Base-by-base conservation (phyloP, 1,140 invertebrate species). In the Lucilia cuprina region DNA sequence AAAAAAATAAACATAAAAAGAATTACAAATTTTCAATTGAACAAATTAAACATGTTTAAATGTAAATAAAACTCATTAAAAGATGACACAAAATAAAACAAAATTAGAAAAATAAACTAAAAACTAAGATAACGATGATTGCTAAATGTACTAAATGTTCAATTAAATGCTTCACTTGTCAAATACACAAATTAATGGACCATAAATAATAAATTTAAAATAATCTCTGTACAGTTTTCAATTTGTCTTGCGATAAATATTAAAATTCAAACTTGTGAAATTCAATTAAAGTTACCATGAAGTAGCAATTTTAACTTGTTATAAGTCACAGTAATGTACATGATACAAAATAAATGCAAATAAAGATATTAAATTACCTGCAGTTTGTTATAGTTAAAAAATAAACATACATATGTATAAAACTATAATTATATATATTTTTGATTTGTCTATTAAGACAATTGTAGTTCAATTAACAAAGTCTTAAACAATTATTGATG, bases 121-220 rank as follows among this genome's bases (percentile, higher is more conserved):
- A 30, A 30, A 41, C 41, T 3, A 41, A 41, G 41, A 3, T 41
- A 41, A 41, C 77, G 47, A 80, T 80, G 47, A 80, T 80, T 21
- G 10, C n/a, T 21, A 21, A 80, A 47, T 80, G 41, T 49, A n/a
- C 41, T 80, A 80, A 80, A 80, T 50, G 77, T 80, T 80, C 77
- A 80, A 49, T 80, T 80, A 80, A 50, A 80, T 50, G 77, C 77
- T 21, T 80, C 77, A 25, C 19, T 80, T 80, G 41, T 21, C n/a
- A n/a, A 41, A 41, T 8, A 19, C 65, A 19, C 65, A 70, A 70
- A 21, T 70, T 70, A 70, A 70, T 70, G 65, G 65, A 70, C 19
- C 65, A 70, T 70, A 70, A 70, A 19, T 10, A 70, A 60, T 60
- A 60, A 60, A 60, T n/a, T 60, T 17, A 60, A 30, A 30, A n/a